These are phyloP conservation scores for Cistogaster globosa DNA, from an alignment of 2,888 invertebrate species.

Conservation along the genomic window DNA sequence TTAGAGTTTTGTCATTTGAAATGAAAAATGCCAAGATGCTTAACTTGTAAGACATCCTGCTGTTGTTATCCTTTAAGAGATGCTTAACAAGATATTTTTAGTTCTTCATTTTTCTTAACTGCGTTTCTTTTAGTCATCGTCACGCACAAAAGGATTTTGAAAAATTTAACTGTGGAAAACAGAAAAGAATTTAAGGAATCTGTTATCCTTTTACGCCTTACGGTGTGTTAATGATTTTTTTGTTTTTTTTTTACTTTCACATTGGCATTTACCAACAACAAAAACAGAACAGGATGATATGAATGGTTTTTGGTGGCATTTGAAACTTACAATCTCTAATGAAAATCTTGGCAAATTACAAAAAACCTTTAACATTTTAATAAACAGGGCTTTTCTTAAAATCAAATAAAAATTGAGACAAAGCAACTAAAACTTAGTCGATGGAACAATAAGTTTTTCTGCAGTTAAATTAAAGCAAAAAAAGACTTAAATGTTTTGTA, in stretches of 20 bases:
- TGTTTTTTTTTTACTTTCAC: conserved; percentile 66
- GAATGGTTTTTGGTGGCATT: conserved; percentile 32
- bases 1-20: conserved; percentile 66
- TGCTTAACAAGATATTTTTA: conserved; percentile 49
- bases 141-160: conserved; percentile 80
- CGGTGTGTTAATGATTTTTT: conserved; percentile 81
- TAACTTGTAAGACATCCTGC: conserved; percentile 71
- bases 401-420: background rate
- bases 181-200: conserved; percentile 41
- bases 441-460: conserved; percentile 24
- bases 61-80: conserved; percentile 61
- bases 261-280: conserved; percentile 12
- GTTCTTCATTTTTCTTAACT: conserved; percentile 14
- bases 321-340: conserved; percentile 46
- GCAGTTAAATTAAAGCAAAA: background rate
- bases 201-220: conserved; percentile 81
- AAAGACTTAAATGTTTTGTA: conserved; percentile 21
- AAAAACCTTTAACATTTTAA: conserved; percentile 29
- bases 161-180: conserved; percentile 73
- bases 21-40: conserved; percentile 70
- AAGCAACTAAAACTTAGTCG: background rate
- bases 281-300: background rate
- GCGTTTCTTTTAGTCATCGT: conserved; percentile 73
- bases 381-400: background rate
- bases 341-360: conserved; percentile 70